Evolutionary conservation across 2,888 invertebrate species (phyloP), one percentile per base, ranked within the genome.

Genomic region (Thereva nobilitata): DNA sequence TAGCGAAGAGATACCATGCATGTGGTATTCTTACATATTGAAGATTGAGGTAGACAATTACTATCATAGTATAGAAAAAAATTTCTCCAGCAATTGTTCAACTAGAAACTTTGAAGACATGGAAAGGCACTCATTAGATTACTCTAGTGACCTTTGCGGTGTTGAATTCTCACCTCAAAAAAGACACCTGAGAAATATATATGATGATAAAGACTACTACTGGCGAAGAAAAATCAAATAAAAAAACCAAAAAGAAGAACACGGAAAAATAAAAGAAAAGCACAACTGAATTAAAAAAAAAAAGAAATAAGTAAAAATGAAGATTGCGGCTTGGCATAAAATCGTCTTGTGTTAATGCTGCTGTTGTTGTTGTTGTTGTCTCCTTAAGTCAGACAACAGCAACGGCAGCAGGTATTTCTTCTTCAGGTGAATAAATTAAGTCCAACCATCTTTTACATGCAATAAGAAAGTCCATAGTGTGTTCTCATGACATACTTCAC

Each of bases 401-500:
- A 23, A 23, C 23, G 23, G 23, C 23, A 34, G 44, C 37, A 34
- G 34, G 42, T 35, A 50, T 61, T 61, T 41, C 41, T 41, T 49
- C 47, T 23, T 38, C 63, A 63, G 55, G 55, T 67, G 67, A 67
- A 67, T 67, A 63, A 67, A 63, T 67, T 67, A 67, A 59, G 55
- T 37, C 41, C 34, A 45, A 47, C 50, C 53, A 6, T 40, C 34
- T 23, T 49, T 47, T 7, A 49, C 49, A 53, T 59, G 42, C n/a
- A 53, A 44, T 55, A 57, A 52, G 64, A 64, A 64, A 64, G 64
- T 68, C 49, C 38, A 64, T n/a, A 54, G 54, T 54, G 54, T 67
- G 56, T 64, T 69, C 67, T 50, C 67, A 65, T 69, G 61, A 69
- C 69, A 64, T 53, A 69, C 67, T 67, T 69, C 8, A 54, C 34